Evolutionary conservation across 2,113 vertebrate genomes (phyloP), one percentile per base, ranked within the genome.

Genomic region (Microcebus jonahi): DNA sequence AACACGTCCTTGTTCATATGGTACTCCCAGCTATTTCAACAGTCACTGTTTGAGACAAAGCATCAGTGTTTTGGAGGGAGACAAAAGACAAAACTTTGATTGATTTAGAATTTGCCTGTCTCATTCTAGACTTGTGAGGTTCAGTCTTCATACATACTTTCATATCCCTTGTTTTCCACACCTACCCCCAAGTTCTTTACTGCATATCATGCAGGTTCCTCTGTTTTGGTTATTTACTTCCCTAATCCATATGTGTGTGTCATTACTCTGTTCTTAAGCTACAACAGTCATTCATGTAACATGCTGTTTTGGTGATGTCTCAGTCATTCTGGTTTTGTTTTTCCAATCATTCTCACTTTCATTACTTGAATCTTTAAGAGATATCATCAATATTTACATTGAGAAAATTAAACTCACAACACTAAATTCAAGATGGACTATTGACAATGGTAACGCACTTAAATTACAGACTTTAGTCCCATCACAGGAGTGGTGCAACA

Each of bases 141-240:
- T 59, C 75, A 0, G 1, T 48, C 5, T 71, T 83, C 25, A 4
- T 4, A 14, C 0, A 12, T 39, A 2, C 34, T 36, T 42, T 57
- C 2, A n/a, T 1, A 17, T n/a, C 31, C 34, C 25, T 50, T 79
- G 18, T 18, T 27, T 3, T 9, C 31, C 20, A 48, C 8, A 15
- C 6, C n/a, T 11, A 29, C 34, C 5, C 36, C 31, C n/a, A 25
- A 3, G 10, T n/a, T 14, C 57, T 34, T 76, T 14, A 36, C 34
- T 50, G 13, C 0, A 0, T 4, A 1, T 42, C 0, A 3, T 14
- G 42, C 2, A 14, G 1, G 1, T 17, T 48, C 23, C 13, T 53
- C 48, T 29, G 13, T 39, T 34, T 39, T 57, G 18, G 31, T 34
- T 10, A 13, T 21, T 71, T 21, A 17, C 29, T 8, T n/a, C 36